Percentiles rank a stretch among this genome's conserved stretches.
Conservation (phyloP, 2,888 invertebrate species). For the Drosophila anomalata region DNA sequence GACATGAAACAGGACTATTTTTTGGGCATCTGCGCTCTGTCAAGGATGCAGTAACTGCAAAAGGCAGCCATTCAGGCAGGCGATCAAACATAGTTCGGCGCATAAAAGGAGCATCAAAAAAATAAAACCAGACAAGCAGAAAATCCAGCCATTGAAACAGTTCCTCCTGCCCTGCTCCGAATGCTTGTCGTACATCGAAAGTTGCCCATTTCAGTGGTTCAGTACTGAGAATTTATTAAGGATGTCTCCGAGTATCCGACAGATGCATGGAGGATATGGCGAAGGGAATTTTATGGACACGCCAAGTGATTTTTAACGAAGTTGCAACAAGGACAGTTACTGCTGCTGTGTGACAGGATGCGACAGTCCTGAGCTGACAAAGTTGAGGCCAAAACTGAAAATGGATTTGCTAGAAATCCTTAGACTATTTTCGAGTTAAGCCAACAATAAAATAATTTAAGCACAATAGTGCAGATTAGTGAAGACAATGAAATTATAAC, state of each 20-base stretch:
- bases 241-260: slow-evolving; percentile 33
- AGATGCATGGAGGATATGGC: slow-evolving; percentile 35
- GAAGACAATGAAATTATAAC: not conserved
- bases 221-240: slow-evolving; percentile 44
- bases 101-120: slow-evolving; percentile 42
- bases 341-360: slow-evolving; percentile 16
- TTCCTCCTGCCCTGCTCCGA: slow-evolving; percentile 21
- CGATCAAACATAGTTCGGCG: slow-evolving; percentile 35
- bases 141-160: slow-evolving; percentile 69
- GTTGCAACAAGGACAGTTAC: slow-evolving; percentile 28
- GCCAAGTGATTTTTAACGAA: slow-evolving; percentile 42
- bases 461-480: not conserved
- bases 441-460: not conserved
- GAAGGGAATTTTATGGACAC: slow-evolving; percentile 31
- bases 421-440: not conserved
- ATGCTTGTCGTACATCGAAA: slow-evolving; percentile 13
- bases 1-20: slow-evolving; percentile 18
- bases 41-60: slow-evolving; percentile 40
- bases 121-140: slow-evolving; percentile 54
- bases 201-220: slow-evolving; percentile 18
- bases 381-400: slow-evolving; percentile 20
- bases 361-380: slow-evolving; percentile 6
- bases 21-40: slow-evolving; percentile 26
- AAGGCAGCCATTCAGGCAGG: slow-evolving; percentile 28
- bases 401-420: not conserved